Percentiles rank a stretch among this genome's conserved stretches.
These are phyloP conservation scores for Lobophora halterata DNA, from an alignment of 2,888 invertebrate species.

Conservation along the genomic window DNA sequence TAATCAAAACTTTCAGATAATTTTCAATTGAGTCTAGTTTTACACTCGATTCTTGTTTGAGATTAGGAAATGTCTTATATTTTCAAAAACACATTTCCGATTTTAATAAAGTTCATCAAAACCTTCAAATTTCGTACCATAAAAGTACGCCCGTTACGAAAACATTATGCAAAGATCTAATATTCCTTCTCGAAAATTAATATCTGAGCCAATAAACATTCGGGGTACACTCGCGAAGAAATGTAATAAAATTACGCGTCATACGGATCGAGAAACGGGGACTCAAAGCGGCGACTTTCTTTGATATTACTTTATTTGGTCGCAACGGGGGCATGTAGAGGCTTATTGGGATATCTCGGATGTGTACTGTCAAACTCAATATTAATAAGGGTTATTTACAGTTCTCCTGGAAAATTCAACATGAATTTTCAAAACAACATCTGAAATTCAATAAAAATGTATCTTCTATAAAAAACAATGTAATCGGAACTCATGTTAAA, in stretches of 20 bases:
- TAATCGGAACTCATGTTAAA: too few species aligned
- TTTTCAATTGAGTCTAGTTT: too few species aligned
- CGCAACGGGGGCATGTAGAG: conserved; percentile 45
- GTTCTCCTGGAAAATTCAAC: too few species aligned
- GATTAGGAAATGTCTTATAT: too few species aligned
- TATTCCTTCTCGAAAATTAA: conserved; percentile 33
- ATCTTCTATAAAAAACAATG: too few species aligned
- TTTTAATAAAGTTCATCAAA: conserved; percentile 1
- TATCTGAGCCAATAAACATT: conserved; percentile 43
- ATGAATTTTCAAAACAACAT: too few species aligned
- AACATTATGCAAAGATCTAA: conserved; percentile 8
- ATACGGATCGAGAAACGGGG: conserved; percentile 45
- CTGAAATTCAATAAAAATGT: too few species aligned
- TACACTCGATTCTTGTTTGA: too few species aligned
- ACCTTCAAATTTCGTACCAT: too few species aligned
- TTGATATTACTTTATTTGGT: conserved; percentile 62
- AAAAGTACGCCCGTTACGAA: conserved; percentile 1
- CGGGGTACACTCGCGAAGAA: conserved; percentile 37
- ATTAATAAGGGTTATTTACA: too few species aligned
- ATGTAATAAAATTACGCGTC: conserved; percentile 56
- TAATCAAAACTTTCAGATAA: too few species aligned
- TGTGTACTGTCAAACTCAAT: too few species aligned
- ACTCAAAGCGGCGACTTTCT: conserved; percentile 50
- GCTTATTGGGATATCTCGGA: conserved; percentile 7
- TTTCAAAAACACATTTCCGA: neutral